Conservation (phyloP, 2,888 invertebrate species). For the Synergus itoensis region DNA sequence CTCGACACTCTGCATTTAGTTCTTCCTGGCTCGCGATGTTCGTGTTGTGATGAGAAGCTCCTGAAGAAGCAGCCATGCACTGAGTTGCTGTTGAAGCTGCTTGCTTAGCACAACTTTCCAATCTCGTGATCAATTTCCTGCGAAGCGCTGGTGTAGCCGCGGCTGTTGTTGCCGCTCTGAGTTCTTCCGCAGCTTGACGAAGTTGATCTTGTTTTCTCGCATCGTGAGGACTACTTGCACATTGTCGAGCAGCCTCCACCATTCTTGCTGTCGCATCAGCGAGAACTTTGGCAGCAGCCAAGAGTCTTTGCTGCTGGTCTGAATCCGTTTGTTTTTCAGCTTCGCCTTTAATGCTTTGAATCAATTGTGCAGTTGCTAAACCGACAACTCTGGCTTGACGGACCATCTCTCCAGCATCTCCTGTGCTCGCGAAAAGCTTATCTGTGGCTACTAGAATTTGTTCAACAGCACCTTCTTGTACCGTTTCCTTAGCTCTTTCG, state of each 20-base stretch:
- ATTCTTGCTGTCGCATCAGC: constrained; percentile 98
- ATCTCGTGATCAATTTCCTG: constrained; percentile 82
- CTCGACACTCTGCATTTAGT: constrained; percentile 86
- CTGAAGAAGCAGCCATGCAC: constrained; percentile 92
- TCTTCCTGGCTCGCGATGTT: constrained; percentile 86
- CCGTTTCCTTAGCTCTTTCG: constrained; percentile 82
- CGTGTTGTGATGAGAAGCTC: constrained; percentile 87
- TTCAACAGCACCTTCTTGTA: constrained; percentile 89
- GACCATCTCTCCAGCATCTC: constrained; percentile 96
- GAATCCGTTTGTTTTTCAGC: constrained; percentile 93
- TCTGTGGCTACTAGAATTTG: constrained; percentile 94
- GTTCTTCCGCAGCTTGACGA: constrained; percentile 93
- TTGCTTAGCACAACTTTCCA: constrained; percentile 86
- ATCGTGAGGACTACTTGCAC: constrained; percentile 92
- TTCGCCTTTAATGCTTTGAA: constrained; percentile 96
- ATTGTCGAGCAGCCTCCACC: constrained; percentile 97
- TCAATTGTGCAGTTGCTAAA: constrained; percentile 95
- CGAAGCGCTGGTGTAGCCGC: constrained; percentile 89
- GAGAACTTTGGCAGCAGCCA: constrained; percentile 95
- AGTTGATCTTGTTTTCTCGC: constrained; percentile 90
- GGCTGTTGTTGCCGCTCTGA: constrained; percentile 93
- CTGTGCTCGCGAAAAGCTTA: constrained; percentile 89
- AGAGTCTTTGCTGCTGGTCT: constrained; percentile 91
- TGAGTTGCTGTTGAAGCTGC: constrained; percentile 94
- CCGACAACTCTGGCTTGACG: constrained; percentile 94